A percentile compares a stretch with the other conserved stretches of the same genome.
Conservation (phyloP, 1,140 invertebrate species). For the Magallana angulata region DNA sequence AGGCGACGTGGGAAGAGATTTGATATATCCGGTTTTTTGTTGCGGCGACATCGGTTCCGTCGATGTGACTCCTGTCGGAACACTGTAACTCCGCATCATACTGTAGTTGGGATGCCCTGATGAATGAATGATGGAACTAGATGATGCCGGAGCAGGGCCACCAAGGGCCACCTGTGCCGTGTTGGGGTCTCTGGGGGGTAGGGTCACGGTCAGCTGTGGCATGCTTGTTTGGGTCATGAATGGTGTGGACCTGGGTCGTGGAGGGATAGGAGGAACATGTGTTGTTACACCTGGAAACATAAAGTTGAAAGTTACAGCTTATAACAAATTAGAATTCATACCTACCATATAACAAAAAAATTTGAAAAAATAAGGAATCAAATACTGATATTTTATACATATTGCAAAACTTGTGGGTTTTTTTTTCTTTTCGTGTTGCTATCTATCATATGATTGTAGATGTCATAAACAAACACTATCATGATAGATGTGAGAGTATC, state of each 20-base stretch:
- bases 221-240: slow-evolving; percentile 60
- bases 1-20: slow-evolving; percentile 63
- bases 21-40: slow-evolving; percentile 53
- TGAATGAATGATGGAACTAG: background rate
- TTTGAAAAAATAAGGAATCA: too few relatives aligned
- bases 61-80: slow-evolving; percentile 58
- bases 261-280: slow-evolving; percentile 59
- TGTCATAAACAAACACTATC: background rate
- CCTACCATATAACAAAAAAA: too few relatives aligned
- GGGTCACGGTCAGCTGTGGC: slow-evolving; percentile 63
- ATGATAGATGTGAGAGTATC: too few relatives aligned
- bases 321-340: too few relatives aligned
- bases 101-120: slow-evolving; percentile 33
- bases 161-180: slow-evolving; percentile 53
- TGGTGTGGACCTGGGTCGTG: slow-evolving; percentile 67
- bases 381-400: too few relatives aligned
- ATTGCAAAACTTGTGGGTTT: too few relatives aligned
- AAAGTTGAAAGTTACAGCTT: too few relatives aligned
- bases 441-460: too few relatives aligned
- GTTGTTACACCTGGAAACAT: slow-evolving; percentile 64
- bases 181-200: slow-evolving; percentile 61
- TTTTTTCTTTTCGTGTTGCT: too few relatives aligned
- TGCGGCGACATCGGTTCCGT: slow-evolving; percentile 51
- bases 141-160: slow-evolving; percentile 43
- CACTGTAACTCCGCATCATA: slow-evolving; percentile 66